phyloP scores from a whole-genome alignment of 1,140 invertebrate genomes.

The Bicyclus anynana region DNA sequence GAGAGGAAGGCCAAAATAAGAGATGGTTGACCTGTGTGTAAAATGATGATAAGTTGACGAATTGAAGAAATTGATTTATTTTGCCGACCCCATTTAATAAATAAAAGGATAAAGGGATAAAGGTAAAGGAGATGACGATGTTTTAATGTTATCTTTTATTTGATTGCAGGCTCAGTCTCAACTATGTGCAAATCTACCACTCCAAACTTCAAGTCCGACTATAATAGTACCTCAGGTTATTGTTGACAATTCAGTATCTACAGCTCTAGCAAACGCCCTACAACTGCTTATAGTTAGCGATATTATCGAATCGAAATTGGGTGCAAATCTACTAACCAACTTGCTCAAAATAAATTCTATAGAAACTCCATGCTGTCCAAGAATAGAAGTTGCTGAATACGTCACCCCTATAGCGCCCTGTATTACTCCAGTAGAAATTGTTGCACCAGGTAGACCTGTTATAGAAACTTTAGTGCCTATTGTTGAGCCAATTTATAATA shows the following conservation, averaged over 20 bases:
- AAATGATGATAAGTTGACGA: too few species aligned
- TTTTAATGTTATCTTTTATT: not conserved
- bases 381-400: slow-evolving; percentile 4
- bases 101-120: too few species aligned
- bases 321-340: slow-evolving; percentile 4
- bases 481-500: slow-evolving; percentile 21
- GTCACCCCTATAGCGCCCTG: not conserved
- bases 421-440: slow-evolving; percentile 6
- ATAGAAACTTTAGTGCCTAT: slow-evolving; percentile 23
- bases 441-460: slow-evolving; percentile 14
- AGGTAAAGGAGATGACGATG: not conserved
- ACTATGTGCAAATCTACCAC: slow-evolving; percentile 20
- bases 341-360: slow-evolving; percentile 13
- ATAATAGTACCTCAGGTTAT: slow-evolving; percentile 34
- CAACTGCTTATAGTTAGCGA: slow-evolving; percentile 51
- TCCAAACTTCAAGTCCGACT: too few species aligned
- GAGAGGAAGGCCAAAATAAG: too few species aligned
- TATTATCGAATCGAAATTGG: slow-evolving; percentile 34
- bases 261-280: slow-evolving; percentile 46
- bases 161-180: slow-evolving; percentile 32
- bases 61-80: too few species aligned
- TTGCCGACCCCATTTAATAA: too few species aligned
- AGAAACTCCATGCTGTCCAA: slow-evolving; percentile 19
- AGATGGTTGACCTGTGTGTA: too few species aligned
- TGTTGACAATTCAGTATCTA: slow-evolving; percentile 45